Conservation (phyloP, 1,140 invertebrate genomes). For the Trachymyrmex cornetzi region DNA sequence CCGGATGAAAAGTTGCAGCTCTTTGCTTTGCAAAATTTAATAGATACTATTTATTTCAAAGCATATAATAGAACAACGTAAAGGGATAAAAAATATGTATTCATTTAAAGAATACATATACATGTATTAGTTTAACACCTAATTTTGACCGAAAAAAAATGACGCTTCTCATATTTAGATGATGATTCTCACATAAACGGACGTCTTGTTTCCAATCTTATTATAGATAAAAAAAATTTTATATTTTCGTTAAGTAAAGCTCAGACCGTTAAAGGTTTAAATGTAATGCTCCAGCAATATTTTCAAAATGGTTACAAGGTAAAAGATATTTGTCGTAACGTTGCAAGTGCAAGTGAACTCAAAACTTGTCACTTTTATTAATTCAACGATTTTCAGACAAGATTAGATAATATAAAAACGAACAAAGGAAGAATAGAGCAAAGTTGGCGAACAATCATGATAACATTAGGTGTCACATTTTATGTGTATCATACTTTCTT, state of each 20-base stretch:
- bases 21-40: not conserved
- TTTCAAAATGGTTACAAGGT: constrained; percentile 31
- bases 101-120: too few species aligned
- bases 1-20: not conserved
- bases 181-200: too few species aligned
- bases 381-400: constrained; percentile 28
- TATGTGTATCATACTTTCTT: not conserved
- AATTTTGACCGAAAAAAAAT: too few species aligned
- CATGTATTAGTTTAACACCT: too few species aligned
- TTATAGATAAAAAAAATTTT: not conserved
- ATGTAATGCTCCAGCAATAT: constrained; percentile 2
- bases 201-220: too few species aligned
- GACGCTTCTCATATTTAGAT: too few species aligned
- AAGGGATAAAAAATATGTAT: not conserved
- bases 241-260: not conserved
- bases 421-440: constrained; percentile 28
- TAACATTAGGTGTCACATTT: not conserved
- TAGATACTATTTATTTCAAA: constrained; percentile 8
- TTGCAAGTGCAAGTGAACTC: not conserved
- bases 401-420: constrained; percentile 32
- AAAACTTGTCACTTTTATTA: constrained; percentile 35
- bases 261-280: not conserved
- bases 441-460: not conserved
- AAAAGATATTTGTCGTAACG: constrained; percentile 2
- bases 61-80: not conserved